These are phyloP conservation scores for Idris sp. DNA, from an alignment of 1,140 invertebrate species.

Conservation along the genomic window DNA sequence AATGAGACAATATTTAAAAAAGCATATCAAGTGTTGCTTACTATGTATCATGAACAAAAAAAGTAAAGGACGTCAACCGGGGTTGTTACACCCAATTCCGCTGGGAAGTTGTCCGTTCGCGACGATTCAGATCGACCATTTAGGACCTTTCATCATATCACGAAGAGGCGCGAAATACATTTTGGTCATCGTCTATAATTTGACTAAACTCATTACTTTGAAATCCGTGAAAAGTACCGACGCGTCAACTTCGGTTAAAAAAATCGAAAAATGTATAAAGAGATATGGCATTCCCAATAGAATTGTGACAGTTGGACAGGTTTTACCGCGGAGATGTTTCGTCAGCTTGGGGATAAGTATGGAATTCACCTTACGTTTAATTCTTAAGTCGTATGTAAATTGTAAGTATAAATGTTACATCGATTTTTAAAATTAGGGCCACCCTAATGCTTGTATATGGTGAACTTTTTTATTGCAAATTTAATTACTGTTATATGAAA, in stretches of 20 bases:
- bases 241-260: background rate
- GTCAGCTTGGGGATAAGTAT: background rate
- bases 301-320: background rate
- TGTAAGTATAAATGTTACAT: too few relatives aligned
- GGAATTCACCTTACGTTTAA: background rate
- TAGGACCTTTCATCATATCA: background rate
- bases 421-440: too few relatives aligned
- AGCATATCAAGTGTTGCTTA: background rate
- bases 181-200: conserved; percentile 1
- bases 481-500: too few relatives aligned
- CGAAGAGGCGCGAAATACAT: background rate
- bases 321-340: background rate
- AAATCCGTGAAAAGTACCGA: conserved; percentile 4
- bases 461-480: too few relatives aligned
- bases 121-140: background rate
- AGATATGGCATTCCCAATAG: background rate
- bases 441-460: too few relatives aligned
- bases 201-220: conserved; percentile 2
- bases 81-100: background rate
- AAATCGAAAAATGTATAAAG: background rate
- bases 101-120: background rate
- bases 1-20: background rate
- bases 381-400: too few relatives aligned
- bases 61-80: background rate
- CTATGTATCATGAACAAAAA: conserved; percentile 1